Evolutionary conservation across 2,888 invertebrate species (phyloP), one percentile per base, ranked within the genome.

Genomic region (Synergus umbraculus): DNA sequence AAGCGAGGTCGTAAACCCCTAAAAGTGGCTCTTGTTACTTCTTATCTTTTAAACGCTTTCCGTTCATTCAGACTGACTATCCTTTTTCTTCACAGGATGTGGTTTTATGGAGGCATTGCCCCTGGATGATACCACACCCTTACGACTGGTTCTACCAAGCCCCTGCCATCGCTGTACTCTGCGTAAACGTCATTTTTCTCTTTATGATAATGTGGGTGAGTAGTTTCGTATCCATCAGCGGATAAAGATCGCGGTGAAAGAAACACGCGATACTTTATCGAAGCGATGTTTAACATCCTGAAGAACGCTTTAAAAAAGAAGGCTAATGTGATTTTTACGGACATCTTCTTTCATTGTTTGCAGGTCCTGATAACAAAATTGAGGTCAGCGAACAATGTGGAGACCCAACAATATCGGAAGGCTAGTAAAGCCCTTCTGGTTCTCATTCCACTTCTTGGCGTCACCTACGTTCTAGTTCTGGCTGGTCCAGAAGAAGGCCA

Each of bases 291-390:
- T 12, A 12, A 60, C 3, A 22, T 18, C 22, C n/a, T 54, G 4
- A 54, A 54, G 8, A 54, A 54, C 3, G 12, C 22, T 60, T 7
- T 29, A 29, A 10, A 60, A 29, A 1, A 60, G 12, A 37, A 37
- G 1, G 10, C 22, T 18, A 22, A 22, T 29, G 22, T 12, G 49
- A 10, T 43, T 41, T n/a, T 54, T 41, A n/a, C 37, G 54, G 4
- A 29, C 22, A 2, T 4, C 22, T 79, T 91, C 81, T 91, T 92
- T 88, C 86, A 91, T 83, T 86, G 86, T 3, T 83, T 90, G 85
- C 92, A 97, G 97, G 97, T 98, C 76, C 94, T 98, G 84, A 98
- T 98, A 90, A 98, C 98, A 46, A 98, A 98, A 90, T 94, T 98
- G 7, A 95, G 98, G 76, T 98, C 98, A 29, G 97, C 98, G 18